Percentiles rank a stretch among this genome's conserved stretches.
phyloP scores from a whole-genome alignment of 2,797 vertebrate species.

The Thunnus albacares region DNA sequence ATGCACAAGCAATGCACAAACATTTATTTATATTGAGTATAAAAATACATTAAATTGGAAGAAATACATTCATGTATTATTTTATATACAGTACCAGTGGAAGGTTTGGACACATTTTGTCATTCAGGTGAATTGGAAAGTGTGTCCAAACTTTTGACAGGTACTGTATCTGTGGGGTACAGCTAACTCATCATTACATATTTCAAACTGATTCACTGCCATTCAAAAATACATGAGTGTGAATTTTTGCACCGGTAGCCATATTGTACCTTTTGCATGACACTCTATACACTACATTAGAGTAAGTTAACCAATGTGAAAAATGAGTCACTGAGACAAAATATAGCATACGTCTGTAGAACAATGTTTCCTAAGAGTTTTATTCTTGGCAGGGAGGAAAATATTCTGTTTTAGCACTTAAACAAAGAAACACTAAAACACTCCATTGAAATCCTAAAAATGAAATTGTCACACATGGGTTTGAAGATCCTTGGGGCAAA shows the following conservation, averaged over 20 bases:
- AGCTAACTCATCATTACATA: background rate
- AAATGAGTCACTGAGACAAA: slow-evolving; percentile 16
- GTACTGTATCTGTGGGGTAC: background rate
- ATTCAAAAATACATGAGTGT: background rate
- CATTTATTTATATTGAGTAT: background rate
- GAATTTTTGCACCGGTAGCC: slow-evolving; percentile 2
- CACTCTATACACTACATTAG: background rate
- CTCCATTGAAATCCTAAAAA: slow-evolving; percentile 42
- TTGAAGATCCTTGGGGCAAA: slow-evolving; percentile 25
- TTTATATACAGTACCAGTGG: background rate
- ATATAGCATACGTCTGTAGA: slow-evolving; percentile 16
- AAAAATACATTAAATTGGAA: background rate
- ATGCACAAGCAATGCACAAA: slow-evolving; percentile 6
- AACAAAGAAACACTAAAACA: slow-evolving; percentile 34
- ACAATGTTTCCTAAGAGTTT: slow-evolving; percentile 22
- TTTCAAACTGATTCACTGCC: background rate
- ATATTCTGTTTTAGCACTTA: slow-evolving; percentile 21
- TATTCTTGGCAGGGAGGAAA: slow-evolving; percentile 20
- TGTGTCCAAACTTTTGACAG: too few relatives aligned
- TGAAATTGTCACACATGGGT: slow-evolving; percentile 20
- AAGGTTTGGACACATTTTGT: background rate
- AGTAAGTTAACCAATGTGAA: slow-evolving; percentile 7
- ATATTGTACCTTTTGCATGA: background rate
- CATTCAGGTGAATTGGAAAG: background rate
- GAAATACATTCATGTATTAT: background rate